Percentiles rank a stretch among this genome's conserved stretches.
These are phyloP conservation scores for Diuraphis noxia DNA, from an alignment of 1,140 invertebrate species.

Conservation along the genomic window DNA sequence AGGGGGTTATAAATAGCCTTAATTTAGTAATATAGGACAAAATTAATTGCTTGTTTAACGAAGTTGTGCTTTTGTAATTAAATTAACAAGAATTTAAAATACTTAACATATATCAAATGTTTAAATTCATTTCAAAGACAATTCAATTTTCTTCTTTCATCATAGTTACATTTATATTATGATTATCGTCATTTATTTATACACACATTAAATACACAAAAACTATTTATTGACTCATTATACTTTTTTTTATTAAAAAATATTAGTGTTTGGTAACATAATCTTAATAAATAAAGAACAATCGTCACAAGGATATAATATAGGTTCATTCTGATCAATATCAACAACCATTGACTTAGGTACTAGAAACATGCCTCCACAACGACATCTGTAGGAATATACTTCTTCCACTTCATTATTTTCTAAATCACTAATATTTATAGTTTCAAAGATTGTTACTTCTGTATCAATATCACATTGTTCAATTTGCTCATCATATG, in stretches of 20 bases:
- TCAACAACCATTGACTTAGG: slow-evolving; percentile 1
- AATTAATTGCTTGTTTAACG: too few relatives aligned
- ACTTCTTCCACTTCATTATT: neutral
- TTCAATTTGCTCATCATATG: slow-evolving; percentile 47
- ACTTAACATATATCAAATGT: too few relatives aligned
- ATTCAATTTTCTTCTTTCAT: too few relatives aligned
- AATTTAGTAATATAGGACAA: too few relatives aligned
- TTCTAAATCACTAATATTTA: slow-evolving; percentile 44
- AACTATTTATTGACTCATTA: neutral
- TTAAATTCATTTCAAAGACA: too few relatives aligned
- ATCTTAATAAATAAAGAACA: slow-evolving; percentile 54
- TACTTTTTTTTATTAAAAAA: neutral
- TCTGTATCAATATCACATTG: slow-evolving; percentile 37
- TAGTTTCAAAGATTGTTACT: slow-evolving; percentile 48
- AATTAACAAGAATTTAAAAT: too few relatives aligned
- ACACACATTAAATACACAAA: neutral
- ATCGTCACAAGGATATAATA: slow-evolving; percentile 52
- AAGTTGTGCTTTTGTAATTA: too few relatives aligned
- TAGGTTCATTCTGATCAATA: neutral
- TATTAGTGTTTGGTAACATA: neutral
- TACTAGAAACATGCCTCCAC: slow-evolving; percentile 45
- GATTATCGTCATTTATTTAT: neutral
- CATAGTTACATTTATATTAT: too few relatives aligned
- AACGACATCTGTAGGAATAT: slow-evolving; percentile 43
- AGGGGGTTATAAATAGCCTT: too few relatives aligned